These are phyloP conservation scores for Muntiacus muntjak DNA, from an alignment of 2,113 vertebrate genomes.

Conservation along the genomic window DNA sequence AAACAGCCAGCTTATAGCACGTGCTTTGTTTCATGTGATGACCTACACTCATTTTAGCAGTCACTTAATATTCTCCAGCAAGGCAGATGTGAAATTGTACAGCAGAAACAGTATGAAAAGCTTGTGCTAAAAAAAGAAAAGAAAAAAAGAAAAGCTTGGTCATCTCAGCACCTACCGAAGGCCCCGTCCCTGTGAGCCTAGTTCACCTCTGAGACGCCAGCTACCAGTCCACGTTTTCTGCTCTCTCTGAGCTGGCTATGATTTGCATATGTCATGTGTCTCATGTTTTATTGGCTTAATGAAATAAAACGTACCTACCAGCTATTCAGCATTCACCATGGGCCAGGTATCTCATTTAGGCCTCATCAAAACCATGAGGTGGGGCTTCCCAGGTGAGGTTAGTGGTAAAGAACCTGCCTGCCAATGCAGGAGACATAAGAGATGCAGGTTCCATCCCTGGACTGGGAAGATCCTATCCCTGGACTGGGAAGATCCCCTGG, in stretches of 20 bases:
- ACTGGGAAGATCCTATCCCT: neutral
- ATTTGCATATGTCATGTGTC: neutral
- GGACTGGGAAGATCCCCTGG: neutral
- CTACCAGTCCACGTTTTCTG: neutral
- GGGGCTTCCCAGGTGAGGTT: neutral
- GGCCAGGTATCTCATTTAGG: neutral
- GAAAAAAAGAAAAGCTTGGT: neutral
- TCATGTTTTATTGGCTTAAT: neutral
- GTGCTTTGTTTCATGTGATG: neutral
- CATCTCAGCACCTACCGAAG: neutral
- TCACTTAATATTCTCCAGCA: neutral
- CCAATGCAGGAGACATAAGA: neutral
- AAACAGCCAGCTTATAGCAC: slow-evolving; percentile 11
- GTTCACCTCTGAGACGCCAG: neutral
- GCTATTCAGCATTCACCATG: neutral
- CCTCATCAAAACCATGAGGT: neutral
- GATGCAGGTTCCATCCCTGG: neutral
- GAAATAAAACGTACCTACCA: neutral
- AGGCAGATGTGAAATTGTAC: neutral
- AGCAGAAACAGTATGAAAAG: neutral
- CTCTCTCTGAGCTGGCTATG: neutral
- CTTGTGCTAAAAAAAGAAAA: too few relatives aligned
- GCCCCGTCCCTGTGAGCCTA: neutral
- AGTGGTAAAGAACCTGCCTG: neutral
- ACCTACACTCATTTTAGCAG: neutral